A percentile compares a stretch with the other conserved stretches of the same genome.
Evolutionary conservation across 1,140 invertebrate genomes (phyloP).

Genomic region (Temnothorax curvispinosus): DNA sequence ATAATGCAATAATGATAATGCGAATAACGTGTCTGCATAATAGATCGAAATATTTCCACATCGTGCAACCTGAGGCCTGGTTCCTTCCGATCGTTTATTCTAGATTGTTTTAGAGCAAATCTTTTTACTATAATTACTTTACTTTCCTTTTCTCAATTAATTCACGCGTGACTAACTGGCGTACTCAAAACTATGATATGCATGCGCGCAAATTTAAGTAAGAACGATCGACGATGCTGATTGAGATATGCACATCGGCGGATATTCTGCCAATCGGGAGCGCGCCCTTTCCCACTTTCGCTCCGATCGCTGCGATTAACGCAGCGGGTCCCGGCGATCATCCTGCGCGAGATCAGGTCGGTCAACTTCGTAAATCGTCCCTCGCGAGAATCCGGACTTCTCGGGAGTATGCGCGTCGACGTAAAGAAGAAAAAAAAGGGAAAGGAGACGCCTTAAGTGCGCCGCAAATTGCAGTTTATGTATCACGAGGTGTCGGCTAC

Average conservation of each 20-base stretch:
- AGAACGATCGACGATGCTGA: neutral
- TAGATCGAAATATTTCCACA: neutral
- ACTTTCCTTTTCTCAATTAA: neutral
- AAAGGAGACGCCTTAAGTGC: constrained; percentile 37
- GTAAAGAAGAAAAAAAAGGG: neutral
- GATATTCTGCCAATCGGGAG: neutral
- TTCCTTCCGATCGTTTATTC: neutral
- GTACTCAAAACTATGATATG: neutral
- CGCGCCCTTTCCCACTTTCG: neutral
- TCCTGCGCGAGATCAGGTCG: constrained; percentile 20
- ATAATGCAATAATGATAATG: constrained; percentile 1
- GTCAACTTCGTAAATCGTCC: constrained; percentile 67
- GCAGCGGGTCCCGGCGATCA: constrained; percentile 4
- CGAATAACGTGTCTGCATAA: neutral
- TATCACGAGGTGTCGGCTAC: constrained; percentile 66
- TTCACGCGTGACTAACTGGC: neutral
- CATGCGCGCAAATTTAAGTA: neutral
- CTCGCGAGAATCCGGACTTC: constrained; percentile 38
- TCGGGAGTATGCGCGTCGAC: constrained; percentile 26
- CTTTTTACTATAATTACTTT: neutral
- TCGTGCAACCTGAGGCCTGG: neutral
- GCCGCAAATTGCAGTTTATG: constrained; percentile 71
- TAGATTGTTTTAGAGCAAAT: neutral
- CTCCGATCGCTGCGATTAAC: constrained; percentile 11
- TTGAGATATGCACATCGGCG: neutral